phyloP scores from a whole-genome alignment of 2,113 vertebrate genomes.

The Halichoerus grypus region DNA sequence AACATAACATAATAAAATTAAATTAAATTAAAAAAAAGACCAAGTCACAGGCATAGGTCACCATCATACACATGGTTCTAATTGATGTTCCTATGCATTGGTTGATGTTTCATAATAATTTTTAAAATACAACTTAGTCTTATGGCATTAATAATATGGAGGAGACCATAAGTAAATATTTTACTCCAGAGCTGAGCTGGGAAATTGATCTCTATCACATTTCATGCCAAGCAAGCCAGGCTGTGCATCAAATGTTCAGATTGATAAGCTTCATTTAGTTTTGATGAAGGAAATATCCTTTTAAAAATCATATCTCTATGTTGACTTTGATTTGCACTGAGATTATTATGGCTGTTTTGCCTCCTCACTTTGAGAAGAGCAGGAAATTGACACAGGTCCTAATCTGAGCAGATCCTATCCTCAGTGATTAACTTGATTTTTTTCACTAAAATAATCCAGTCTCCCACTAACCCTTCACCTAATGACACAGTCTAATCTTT shows the following conservation, averaged over 20 bases:
- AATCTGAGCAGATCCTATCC: conserved; percentile 74
- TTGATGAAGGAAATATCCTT: conserved; percentile 81
- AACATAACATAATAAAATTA: too few relatives aligned
- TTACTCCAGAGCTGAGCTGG: conserved; percentile 4
- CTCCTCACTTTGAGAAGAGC: conserved; percentile 57
- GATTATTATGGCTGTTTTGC: conserved; percentile 80
- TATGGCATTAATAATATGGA: conserved; percentile 30
- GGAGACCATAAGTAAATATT: conserved; percentile 2
- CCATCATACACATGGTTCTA: conserved; percentile 17
- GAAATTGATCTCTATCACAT: conserved; percentile 61
- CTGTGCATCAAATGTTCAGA: conserved; percentile 23
- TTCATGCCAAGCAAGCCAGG: neutral
- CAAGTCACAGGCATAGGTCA: conserved; percentile 33
- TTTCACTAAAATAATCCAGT: conserved; percentile 80
- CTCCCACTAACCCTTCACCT: conserved; percentile 81
- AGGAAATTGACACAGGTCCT: conserved; percentile 61
- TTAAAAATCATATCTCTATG: conserved; percentile 70
- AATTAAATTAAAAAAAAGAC: neutral
- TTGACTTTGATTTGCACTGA: conserved; percentile 84
- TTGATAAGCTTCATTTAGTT: conserved; percentile 53
- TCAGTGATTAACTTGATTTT: conserved; percentile 82
- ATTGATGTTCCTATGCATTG: neutral
- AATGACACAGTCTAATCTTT: conserved; percentile 74
- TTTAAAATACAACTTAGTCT: conserved; percentile 37
- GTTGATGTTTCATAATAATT: conserved; percentile 34